A percentile compares a stretch with the other conserved stretches of the same genome.
phyloP scores from a whole-genome alignment of 2,797 vertebrate genomes.

The Myripristis murdjan region DNA sequence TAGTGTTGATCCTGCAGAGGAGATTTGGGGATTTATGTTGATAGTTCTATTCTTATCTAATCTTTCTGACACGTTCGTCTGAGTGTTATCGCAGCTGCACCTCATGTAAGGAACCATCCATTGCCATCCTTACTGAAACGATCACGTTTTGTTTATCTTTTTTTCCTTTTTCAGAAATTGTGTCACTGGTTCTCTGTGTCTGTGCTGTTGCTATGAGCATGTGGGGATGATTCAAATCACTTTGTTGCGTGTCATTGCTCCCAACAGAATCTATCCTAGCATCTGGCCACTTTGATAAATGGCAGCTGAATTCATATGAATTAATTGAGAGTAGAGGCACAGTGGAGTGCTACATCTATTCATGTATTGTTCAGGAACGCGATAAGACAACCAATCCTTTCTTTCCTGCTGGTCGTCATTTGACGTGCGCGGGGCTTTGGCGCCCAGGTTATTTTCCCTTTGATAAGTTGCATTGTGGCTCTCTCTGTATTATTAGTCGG shows the following conservation, averaged over 20 bases:
- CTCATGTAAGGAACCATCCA: constrained; percentile 25
- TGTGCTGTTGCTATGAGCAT: constrained; percentile 33
- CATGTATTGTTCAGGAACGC: constrained; percentile 63
- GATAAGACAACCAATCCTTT: constrained; percentile 59
- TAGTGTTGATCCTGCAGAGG: constrained; percentile 1
- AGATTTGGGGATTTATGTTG: constrained; percentile 7
- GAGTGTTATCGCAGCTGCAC: background rate
- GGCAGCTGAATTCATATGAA: constrained; percentile 76
- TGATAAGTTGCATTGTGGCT: constrained; percentile 68
- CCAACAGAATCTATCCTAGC: constrained; percentile 83
- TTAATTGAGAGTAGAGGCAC: constrained; percentile 80
- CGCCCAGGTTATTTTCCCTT: constrained; percentile 49
- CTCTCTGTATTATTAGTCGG: constrained; percentile 46
- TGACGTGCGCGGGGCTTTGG: constrained; percentile 51
- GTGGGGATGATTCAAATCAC: constrained; percentile 80
- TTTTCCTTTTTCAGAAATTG: constrained; percentile 70
- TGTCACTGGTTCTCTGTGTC: constrained; percentile 66
- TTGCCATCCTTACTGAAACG: constrained; percentile 56
- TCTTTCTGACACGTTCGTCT: background rate
- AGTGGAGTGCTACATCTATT: constrained; percentile 67
- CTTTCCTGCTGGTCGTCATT: constrained; percentile 39
- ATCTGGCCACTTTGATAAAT: constrained; percentile 81
- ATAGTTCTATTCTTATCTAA: background rate
- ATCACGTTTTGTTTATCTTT: constrained; percentile 60
- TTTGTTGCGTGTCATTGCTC: constrained; percentile 81